phyloP scores from a whole-genome alignment of 2,888 invertebrate genomes.

The Cheilosia pagana region DNA sequence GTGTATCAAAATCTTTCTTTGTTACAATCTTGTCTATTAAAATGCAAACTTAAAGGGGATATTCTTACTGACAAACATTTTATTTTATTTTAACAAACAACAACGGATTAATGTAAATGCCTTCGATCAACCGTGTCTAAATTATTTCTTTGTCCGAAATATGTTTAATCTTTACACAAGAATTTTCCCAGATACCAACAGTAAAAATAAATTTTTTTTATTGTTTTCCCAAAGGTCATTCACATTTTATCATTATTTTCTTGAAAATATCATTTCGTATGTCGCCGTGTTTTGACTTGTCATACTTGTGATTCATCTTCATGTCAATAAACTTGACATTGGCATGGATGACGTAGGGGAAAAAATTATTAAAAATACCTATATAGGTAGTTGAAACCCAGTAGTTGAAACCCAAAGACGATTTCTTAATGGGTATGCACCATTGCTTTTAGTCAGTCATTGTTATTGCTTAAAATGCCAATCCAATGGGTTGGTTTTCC shows the following conservation, averaged over 20 bases:
- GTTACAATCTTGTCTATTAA: too few species aligned
- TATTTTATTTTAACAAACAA: too few species aligned
- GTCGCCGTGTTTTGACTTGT: constrained; percentile 27
- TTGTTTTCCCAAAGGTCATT: constrained; percentile 27
- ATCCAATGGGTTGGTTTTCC: neutral
- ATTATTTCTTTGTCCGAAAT: too few species aligned
- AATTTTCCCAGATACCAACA: neutral
- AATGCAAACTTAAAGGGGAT: too few species aligned
- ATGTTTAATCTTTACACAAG: neutral
- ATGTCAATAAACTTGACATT: neutral
- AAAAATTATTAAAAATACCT: neutral
- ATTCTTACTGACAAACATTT: too few species aligned
- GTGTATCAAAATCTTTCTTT: too few species aligned
- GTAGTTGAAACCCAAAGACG: neutral
- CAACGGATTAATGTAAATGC: too few species aligned
- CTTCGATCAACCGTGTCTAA: too few species aligned
- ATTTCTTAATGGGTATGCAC: neutral
- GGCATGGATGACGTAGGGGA: neutral
- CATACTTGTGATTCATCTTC: constrained; percentile 31
- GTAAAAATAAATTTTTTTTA: neutral
- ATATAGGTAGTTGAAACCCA: too few species aligned
- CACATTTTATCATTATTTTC: constrained; percentile 29
- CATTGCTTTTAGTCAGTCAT: neutral
- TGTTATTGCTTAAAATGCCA: neutral
- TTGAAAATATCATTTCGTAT: constrained; percentile 2